phyloP scores from a whole-genome alignment of 2,113 vertebrate species.

The Tragelaphus strepsiceros region DNA sequence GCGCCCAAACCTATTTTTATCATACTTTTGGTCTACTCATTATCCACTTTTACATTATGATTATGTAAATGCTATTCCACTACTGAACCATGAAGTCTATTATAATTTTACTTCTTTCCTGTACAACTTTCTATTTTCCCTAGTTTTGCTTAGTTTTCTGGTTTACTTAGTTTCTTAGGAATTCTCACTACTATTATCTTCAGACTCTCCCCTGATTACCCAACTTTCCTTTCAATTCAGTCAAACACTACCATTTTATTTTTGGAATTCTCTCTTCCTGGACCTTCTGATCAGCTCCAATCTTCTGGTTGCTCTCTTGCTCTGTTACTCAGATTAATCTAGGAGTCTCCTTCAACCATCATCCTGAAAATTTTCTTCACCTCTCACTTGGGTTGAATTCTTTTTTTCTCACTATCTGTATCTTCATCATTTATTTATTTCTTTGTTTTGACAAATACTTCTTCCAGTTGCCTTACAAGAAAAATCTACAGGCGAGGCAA shows the following conservation, averaged over 20 bases:
- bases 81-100: not conserved
- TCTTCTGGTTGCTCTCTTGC: not conserved
- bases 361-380: not conserved
- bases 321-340: not conserved
- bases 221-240: not conserved
- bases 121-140: not conserved
- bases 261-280: not conserved
- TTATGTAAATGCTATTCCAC: not conserved
- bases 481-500: not conserved
- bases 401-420: not conserved
- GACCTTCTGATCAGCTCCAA: not conserved
- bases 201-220: not conserved
- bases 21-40: not conserved
- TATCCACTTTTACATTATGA: not conserved
- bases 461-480: not conserved
- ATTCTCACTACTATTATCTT: not conserved
- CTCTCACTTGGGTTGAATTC: not conserved
- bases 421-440: not conserved
- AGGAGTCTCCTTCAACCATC: not conserved
- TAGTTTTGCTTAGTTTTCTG: not conserved
- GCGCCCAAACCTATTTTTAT: not conserved
- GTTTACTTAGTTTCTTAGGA: not conserved
- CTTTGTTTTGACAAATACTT: not conserved
- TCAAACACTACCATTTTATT: not conserved
- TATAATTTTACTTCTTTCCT: not conserved